These are phyloP conservation scores for Saguinus oedipus DNA, from an alignment of 2,797 vertebrate species.

Conservation along the genomic window DNA sequence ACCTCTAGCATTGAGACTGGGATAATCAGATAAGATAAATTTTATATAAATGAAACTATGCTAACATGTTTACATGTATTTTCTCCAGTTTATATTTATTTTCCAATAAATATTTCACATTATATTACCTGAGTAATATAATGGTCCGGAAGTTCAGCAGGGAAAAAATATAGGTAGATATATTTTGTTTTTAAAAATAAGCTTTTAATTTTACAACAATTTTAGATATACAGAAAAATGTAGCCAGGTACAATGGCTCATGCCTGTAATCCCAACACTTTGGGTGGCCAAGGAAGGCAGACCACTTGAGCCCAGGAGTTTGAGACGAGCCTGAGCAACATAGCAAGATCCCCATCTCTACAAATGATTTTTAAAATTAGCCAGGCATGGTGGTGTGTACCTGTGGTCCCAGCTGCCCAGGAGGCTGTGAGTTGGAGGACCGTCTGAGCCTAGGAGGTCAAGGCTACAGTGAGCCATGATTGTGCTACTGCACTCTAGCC, in stretches of 20 bases:
- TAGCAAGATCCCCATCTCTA: background rate
- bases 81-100: background rate
- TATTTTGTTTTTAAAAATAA: background rate
- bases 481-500: background rate
- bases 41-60: background rate
- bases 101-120: background rate
- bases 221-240: conserved; percentile 20
- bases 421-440: background rate
- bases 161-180: background rate
- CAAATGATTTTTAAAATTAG: background rate
- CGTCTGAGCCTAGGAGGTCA: background rate
- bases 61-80: background rate
- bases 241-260: background rate
- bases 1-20: background rate
- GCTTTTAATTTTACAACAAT: background rate
- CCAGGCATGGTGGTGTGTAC: background rate
- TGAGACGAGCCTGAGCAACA: background rate
- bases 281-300: background rate
- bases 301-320: background rate
- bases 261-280: background rate
- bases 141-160: background rate
- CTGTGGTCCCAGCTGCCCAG: background rate
- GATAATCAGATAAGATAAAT: background rate
- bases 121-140: background rate
- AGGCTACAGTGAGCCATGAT: background rate